Percentiles rank a stretch among this genome's conserved stretches.
phyloP scores from a whole-genome alignment of 2,888 invertebrate species.

The Nomada flava region DNA sequence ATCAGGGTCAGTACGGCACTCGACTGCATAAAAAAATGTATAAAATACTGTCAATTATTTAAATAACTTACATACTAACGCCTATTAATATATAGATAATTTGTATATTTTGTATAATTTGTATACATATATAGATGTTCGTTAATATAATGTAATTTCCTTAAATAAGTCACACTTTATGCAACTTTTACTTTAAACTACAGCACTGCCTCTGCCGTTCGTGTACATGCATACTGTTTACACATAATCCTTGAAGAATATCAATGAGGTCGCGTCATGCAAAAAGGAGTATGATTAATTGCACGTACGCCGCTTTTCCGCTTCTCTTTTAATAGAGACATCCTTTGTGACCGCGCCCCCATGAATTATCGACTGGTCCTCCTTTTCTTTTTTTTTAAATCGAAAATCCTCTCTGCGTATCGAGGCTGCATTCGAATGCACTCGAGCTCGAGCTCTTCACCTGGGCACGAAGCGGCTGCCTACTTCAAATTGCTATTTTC shows the following conservation, averaged over 20 bases:
- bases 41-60: no score
- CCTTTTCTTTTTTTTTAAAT: slow-evolving; percentile 20
- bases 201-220: no score
- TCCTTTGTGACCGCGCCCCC: background rate
- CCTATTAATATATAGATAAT: no score
- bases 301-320: slow-evolving; percentile 12
- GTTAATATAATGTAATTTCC: no score
- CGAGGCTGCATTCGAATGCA: slow-evolving; percentile 29
- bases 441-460: slow-evolving; percentile 9
- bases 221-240: no score
- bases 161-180: no score
- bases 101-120: no score
- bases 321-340: slow-evolving; percentile 10
- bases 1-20: no score
- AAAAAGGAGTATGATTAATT: slow-evolving; percentile 31
- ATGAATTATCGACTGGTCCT: slow-evolving; percentile 27
- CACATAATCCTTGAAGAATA: slow-evolving; percentile 9
- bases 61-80: no score
- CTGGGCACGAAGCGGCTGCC: slow-evolving; percentile 37
- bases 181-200: no score
- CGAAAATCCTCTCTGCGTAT: slow-evolving; percentile 33
- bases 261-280: background rate
- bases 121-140: no score
- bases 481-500: slow-evolving; percentile 53
- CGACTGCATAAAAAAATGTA: no score